Base-by-base conservation (phyloP, 2,888 invertebrate genomes). In the Eupithecia pulchellata region DNA sequence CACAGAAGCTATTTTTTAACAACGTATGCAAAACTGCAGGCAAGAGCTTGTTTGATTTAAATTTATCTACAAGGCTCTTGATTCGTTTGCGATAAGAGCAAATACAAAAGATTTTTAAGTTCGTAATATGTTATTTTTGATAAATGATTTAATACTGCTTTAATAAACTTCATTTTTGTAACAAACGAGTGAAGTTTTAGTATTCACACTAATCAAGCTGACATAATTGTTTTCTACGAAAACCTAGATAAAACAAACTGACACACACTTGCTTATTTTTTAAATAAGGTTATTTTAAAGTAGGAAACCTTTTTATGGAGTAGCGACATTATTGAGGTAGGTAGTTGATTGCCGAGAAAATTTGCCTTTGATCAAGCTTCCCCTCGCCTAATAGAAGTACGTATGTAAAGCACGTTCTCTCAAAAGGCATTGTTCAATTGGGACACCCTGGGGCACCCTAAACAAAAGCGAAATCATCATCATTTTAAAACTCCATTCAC, bases 391-490 rank as follows among this genome's bases (percentile, higher is more conserved):
- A 61, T 61, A 34, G 20, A 60, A 32, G 25, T 30, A 61, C 20
- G 60, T 60, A 60, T 61, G 61, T 61, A 34, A 61, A 55, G 67
- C 61, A 64, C 67, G 71, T 71, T 36, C 55, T 64, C 64, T 66
- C 39, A 27, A 64, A 61, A 71, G 67, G 67, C 61, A 71, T 71
- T 71, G 71, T 68, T 71, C 60, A 42, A 34, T 68, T 32, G 70
- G 62, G 55, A 60, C 27, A 61, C 65, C 71, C 67, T 47, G 39
- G 64, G 64, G 55, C 30, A 36, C 71, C 55, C 61, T 52, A 71
- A 64, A 66, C 77, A 80, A 76, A 47, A 81, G 79, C 81, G 63
- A 67, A 67, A 71, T 84, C 29, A 17, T 17, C 17, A 57, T 52
- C 25, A 52, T 52, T 52, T 52, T 4, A 13, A 52, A 52, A 25